Percentiles rank a stretch among this genome's conserved stretches.
phyloP scores from a whole-genome alignment of 2,888 invertebrate species.

The Dastarcus helophoroides region DNA sequence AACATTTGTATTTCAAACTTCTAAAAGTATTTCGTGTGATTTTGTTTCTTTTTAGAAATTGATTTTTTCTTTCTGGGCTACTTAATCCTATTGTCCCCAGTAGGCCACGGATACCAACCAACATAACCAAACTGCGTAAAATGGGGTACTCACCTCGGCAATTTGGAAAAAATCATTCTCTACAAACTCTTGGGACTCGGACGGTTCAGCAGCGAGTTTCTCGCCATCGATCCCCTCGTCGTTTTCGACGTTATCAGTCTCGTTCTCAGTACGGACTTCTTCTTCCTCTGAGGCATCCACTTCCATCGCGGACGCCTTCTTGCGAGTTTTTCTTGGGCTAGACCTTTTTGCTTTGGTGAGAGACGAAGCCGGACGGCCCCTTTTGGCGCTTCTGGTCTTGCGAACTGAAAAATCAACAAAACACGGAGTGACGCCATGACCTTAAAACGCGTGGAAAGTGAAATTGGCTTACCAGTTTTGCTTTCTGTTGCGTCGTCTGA shows the following conservation, averaged over 20 bases:
- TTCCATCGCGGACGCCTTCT: constrained; percentile 36
- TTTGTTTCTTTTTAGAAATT: no score
- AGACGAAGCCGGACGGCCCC: no score
- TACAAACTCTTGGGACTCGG: background rate
- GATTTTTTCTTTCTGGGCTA: background rate
- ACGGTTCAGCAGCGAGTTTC: background rate
- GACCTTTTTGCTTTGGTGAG: no score
- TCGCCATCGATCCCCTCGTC: background rate
- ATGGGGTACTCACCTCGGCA: background rate
- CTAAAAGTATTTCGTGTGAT: no score
- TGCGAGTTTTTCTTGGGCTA: constrained; percentile 34
- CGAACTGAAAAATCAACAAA: no score
- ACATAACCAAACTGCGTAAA: background rate
- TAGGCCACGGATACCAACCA: background rate
- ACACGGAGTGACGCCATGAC: no score
- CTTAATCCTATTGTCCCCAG: no score
- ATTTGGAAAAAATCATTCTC: constrained; percentile 1
- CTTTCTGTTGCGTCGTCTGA: no score
- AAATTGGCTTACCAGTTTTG: no score
- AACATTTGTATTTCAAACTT: no score
- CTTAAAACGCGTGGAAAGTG: no score
- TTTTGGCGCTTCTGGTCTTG: no score
- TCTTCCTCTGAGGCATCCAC: constrained; percentile 40
- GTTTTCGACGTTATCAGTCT: constrained; percentile 2
- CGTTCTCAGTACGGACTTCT: constrained; percentile 13